Evolutionary conservation across 2,113 vertebrate genomes (phyloP).

Genomic region (Dromas ardeola): DNA sequence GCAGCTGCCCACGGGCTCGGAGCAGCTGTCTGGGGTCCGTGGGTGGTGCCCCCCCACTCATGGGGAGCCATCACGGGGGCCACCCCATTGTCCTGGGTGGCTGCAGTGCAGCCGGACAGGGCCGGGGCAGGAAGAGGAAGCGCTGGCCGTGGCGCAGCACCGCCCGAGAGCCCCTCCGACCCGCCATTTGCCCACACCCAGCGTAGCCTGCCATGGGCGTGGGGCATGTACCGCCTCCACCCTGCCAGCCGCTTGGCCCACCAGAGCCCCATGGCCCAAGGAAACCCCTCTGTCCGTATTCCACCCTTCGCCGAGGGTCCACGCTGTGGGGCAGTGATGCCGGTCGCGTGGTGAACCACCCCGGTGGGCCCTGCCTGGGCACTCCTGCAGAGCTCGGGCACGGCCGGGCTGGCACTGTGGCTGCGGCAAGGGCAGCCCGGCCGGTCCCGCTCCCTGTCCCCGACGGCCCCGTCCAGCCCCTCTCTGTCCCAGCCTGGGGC

Average conservation of each 20-base stretch:
- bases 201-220: neutral
- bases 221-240: neutral
- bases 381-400: rapidly evolving
- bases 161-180: neutral
- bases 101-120: neutral
- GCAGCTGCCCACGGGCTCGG: neutral
- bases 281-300: neutral
- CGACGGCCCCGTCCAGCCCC: neutral
- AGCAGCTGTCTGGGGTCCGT: neutral
- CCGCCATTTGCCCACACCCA: neutral
- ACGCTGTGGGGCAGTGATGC: rapidly evolving
- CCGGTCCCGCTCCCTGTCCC: rapidly evolving
- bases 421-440: neutral
- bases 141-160: neutral
- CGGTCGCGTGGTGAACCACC: rapidly evolving
- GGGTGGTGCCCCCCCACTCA: rapidly evolving
- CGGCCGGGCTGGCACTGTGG: neutral
- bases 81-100: rapidly evolving
- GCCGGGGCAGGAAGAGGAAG: slow-evolving; percentile 42
- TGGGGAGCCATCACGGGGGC: neutral
- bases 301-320: rapidly evolving
- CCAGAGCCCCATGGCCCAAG: rapidly evolving
- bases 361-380: neutral
- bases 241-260: neutral
- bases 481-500: neutral